Evolutionary conservation across 2,797 vertebrate genomes (phyloP).

Genomic region (Arrhamphus sclerolepis): DNA sequence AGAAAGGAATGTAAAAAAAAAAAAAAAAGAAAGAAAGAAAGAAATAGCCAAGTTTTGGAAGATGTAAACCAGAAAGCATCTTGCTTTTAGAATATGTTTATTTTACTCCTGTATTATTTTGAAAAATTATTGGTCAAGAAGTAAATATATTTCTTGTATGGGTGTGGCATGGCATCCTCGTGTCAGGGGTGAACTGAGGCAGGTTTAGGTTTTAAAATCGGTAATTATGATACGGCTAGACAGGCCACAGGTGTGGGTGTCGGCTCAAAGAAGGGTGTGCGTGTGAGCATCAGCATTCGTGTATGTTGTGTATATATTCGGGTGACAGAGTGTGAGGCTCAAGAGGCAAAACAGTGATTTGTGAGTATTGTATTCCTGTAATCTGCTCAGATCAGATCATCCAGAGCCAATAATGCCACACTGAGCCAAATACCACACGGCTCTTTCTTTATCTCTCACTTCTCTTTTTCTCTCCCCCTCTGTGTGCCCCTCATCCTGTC

Average conservation of each 20-base stretch:
- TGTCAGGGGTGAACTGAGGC: constrained; percentile 19
- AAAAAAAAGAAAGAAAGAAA: constrained; percentile 47
- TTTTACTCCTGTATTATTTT: constrained; percentile 68
- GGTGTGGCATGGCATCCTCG: constrained; percentile 36
- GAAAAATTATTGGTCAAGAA: constrained; percentile 70
- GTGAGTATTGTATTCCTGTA: constrained; percentile 81
- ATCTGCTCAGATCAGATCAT: constrained; percentile 83
- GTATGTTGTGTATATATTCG: constrained; percentile 36
- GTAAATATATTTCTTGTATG: constrained; percentile 61
- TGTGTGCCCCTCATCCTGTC: constrained; percentile 24
- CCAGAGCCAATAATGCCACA: constrained; percentile 80
- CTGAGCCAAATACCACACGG: constrained; percentile 77
- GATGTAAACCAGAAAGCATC: constrained; percentile 61
- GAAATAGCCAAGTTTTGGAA: no score
- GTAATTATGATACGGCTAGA: constrained; percentile 31
- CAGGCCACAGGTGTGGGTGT: constrained; percentile 63
- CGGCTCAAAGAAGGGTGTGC: constrained; percentile 19
- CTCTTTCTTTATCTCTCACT: constrained; percentile 72
- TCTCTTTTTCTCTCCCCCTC: constrained; percentile 40
- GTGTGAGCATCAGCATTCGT: constrained; percentile 31
- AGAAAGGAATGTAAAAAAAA: constrained; percentile 20
- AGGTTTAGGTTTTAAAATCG: constrained; percentile 24
- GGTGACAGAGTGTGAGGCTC: constrained; percentile 47
- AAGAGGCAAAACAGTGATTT: constrained; percentile 69
- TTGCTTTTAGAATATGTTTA: constrained; percentile 35